These are phyloP conservation scores for Leptinotarsa lineolata DNA, from an alignment of 1,140 invertebrate species.

Conservation along the genomic window DNA sequence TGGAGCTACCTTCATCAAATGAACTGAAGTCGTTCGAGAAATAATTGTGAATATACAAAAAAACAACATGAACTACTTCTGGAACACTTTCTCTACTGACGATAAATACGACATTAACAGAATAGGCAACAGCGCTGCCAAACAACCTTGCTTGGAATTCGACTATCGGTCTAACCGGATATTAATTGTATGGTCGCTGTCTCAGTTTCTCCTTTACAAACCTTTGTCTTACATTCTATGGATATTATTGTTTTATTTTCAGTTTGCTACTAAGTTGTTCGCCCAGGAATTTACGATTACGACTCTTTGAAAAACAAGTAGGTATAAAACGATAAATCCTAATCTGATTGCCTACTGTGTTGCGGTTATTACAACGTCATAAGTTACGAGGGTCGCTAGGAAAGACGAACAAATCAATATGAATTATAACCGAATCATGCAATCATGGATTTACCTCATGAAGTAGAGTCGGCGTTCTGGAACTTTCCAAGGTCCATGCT, in stretches of 20 bases:
- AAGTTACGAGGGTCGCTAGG: too few species aligned
- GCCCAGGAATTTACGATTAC: background rate
- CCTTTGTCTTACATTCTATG: constrained; percentile 11
- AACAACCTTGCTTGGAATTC: constrained; percentile 19
- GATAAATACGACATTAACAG: background rate
- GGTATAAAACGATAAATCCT: constrained; percentile 12
- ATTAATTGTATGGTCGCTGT: constrained; percentile 10
- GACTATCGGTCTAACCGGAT: constrained; percentile 18
- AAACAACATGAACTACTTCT: too few species aligned
- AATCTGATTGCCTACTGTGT: background rate
- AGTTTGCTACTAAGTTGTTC: background rate
- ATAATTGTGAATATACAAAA: too few species aligned
- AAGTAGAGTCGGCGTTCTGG: too few species aligned
- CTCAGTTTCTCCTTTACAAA: background rate
- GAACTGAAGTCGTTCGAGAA: too few species aligned
- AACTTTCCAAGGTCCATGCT: too few species aligned
- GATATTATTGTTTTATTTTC: constrained; percentile 13
- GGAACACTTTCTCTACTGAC: too few species aligned
- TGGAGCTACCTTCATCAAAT: too few species aligned
- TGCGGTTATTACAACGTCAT: too few species aligned
- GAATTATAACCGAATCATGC: too few species aligned
- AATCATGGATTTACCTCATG: too few species aligned
- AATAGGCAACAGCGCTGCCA: background rate
- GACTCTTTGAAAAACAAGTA: constrained; percentile 2
- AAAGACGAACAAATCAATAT: too few species aligned